Conservation (phyloP, 2,888 invertebrate species). For the Ennomos quercinarius region DNA sequence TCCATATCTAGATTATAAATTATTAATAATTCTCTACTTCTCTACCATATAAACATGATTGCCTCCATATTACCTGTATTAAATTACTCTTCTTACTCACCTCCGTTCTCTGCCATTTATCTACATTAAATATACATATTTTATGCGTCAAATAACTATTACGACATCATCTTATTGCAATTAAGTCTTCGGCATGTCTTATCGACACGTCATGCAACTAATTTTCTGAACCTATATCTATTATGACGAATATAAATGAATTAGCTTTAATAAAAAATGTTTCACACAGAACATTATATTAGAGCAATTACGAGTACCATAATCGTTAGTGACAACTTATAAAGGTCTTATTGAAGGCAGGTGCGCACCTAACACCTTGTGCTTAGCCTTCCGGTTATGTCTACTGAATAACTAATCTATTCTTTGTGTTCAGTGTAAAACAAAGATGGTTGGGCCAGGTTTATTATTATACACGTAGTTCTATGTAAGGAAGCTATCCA, state of each 20-base stretch:
- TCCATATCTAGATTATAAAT: too few species aligned
- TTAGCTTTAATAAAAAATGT: slow-evolving; percentile 12
- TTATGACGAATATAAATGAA: neutral
- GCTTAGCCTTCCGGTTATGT: slow-evolving; percentile 70
- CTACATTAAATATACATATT: slow-evolving; percentile 6
- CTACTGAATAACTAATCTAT: slow-evolving; percentile 68
- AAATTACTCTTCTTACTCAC: slow-evolving; percentile 5
- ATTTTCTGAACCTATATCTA: too few species aligned
- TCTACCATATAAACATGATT: neutral
- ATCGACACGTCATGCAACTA: too few species aligned
- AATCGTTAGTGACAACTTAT: slow-evolving; percentile 45
- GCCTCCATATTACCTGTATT: neutral
- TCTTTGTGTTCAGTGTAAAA: slow-evolving; percentile 56
- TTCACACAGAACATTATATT: slow-evolving; percentile 40
- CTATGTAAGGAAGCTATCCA: slow-evolving; percentile 59
- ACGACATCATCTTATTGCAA: slow-evolving; percentile 1
- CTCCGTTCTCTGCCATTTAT: slow-evolving; percentile 1
- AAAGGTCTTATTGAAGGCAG: slow-evolving; percentile 54
- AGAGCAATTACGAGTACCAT: slow-evolving; percentile 48
- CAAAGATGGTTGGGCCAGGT: slow-evolving; percentile 36
- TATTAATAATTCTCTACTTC: neutral
- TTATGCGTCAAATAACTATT: slow-evolving; percentile 13
- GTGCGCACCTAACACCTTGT: slow-evolving; percentile 73
- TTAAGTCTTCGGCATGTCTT: neutral
- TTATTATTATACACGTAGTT: slow-evolving; percentile 30